Evolutionary conservation across 2,888 invertebrate genomes (phyloP).

Genomic region (Petrophora chlorosata): DNA sequence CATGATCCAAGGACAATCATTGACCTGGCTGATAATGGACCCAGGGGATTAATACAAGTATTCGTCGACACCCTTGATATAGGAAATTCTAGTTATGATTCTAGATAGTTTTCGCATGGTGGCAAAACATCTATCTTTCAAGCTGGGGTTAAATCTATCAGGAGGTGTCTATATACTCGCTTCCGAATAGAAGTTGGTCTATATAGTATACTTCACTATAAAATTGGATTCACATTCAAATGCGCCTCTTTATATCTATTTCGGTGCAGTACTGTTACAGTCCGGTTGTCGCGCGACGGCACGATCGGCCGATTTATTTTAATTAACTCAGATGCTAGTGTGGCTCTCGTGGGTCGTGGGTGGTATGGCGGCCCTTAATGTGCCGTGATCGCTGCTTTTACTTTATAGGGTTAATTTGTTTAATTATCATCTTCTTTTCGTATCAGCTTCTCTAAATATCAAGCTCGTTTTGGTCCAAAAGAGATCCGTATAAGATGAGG

Average conservation of each 20-base stretch:
- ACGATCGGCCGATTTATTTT: conserved; percentile 38
- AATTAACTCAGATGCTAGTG: conserved; percentile 28
- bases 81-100: no score
- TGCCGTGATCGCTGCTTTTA: background rate
- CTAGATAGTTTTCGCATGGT: no score
- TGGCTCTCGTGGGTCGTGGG: conserved; percentile 29
- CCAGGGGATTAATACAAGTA: no score
- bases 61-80: no score
- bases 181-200: background rate
- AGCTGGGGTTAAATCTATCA: no score
- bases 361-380: conserved; percentile 18
- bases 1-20: no score
- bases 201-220: background rate
- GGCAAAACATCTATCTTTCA: no score
- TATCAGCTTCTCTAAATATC: no score
- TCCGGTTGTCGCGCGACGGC: conserved; percentile 9
- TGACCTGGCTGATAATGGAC: no score
- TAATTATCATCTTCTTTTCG: no score
- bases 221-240: background rate
- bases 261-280: conserved; percentile 1
- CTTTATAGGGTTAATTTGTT: background rate
- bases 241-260: conserved; percentile 5
- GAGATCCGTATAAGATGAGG: no score
- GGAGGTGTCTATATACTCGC: background rate
- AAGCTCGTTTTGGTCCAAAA: no score